Evolutionary conservation across 2,888 invertebrate species (phyloP).

Genomic region (Callyntrura guangdongensis): DNA sequence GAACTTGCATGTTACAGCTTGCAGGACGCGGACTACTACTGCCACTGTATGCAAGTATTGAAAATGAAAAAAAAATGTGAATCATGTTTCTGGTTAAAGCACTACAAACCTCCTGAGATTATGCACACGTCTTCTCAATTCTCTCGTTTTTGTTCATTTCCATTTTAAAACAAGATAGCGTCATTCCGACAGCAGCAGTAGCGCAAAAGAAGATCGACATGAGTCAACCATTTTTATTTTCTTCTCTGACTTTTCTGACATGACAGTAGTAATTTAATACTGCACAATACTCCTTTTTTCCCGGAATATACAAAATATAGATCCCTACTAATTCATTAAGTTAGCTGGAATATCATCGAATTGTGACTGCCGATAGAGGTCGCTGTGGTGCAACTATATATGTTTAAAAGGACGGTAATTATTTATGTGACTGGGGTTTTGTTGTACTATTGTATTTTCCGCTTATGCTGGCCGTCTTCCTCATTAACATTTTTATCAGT

Average conservation of each 20-base stretch:
- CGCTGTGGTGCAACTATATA: neutral
- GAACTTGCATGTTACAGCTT: constrained; percentile 22
- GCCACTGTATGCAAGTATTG: constrained; percentile 23
- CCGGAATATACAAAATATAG: neutral
- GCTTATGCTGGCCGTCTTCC: too few species aligned
- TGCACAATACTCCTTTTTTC: neutral
- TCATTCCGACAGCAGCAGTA: constrained; percentile 20
- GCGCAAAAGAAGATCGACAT: constrained; percentile 57
- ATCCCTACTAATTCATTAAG: constrained; percentile 22
- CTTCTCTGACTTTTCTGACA: constrained; percentile 15
- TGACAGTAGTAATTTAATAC: constrained; percentile 40
- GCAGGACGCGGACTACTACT: neutral
- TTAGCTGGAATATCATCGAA: neutral
- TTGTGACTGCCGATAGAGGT: constrained; percentile 2
- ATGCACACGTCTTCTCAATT: constrained; percentile 18
- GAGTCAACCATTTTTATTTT: constrained; percentile 62
- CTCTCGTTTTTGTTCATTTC: constrained; percentile 18
- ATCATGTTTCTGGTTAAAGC: constrained; percentile 51
- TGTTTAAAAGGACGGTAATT: too few species aligned
- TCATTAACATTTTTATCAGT: too few species aligned
- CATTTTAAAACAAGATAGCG: constrained; percentile 46
- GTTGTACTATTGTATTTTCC: neutral
- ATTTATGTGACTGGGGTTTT: too few species aligned
- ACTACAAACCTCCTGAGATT: constrained; percentile 54
- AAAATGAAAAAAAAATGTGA: constrained; percentile 45